Base-by-base conservation (phyloP, 1,140 invertebrate species). In the Lucilia cuprina region DNA sequence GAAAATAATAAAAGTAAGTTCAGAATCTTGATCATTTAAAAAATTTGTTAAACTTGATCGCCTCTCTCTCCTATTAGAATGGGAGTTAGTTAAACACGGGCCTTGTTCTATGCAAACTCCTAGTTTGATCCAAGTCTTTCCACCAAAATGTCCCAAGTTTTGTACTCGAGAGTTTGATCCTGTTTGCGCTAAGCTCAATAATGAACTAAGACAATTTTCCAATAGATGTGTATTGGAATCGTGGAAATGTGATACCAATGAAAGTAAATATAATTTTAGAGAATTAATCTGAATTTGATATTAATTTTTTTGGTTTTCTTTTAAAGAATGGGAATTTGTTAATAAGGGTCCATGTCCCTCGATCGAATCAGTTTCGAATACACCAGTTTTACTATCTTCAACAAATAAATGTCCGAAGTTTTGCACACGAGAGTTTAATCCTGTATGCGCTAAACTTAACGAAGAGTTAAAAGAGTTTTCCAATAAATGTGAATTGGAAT, bases 1-100 rank as follows among this genome's bases (percentile, higher is more conserved):
- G 34, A 78, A 78, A 80, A 8, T 49, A 49, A 80, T 21, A 80
- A 49, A 35, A n/a, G 77, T 80, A 25, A 80, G 77, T 55, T 30
- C 25, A 30, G 25, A 30, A n/a, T n/a, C 25, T 30, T 2, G 25
- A 30, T 30, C n/a, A 30, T 30, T 30, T 30, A 30, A 30, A 2
- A 30, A 3, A 30, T 30, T 30, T 30, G 3, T 30, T 30, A 2
- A 30, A 30, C 3, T 2, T 30, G 25, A 30, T 3, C 25, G 25
- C 3, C 25, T 30, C 1, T 30, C 1, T 30, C 25, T 30, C 3
- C 1, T 3, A 30, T 2, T 3, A 80, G 77, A 80, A 50, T 80
- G 77, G 77, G 2, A 10, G 2, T 0, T 80, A 3, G n/a, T 80
- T 9, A 34, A 80, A 25, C 0, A 25, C 13, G 77, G 77, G 13